Conservation (phyloP, 2,797 vertebrate species). For the Hapalemur alaotrensis region DNA sequence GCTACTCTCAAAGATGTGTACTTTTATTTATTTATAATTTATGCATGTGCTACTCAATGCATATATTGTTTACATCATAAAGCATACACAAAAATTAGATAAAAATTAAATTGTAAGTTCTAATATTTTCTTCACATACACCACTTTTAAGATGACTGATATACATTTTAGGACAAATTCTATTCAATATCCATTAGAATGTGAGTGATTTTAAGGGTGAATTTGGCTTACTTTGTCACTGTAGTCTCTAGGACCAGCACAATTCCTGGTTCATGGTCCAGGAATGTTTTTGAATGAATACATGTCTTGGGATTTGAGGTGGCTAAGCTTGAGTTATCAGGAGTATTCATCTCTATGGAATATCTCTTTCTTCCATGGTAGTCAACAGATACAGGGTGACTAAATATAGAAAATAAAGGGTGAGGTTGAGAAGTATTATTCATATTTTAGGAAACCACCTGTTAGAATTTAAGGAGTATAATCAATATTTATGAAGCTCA, state of each 20-base stretch:
- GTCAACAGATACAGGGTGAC: background rate
- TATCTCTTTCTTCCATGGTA: background rate
- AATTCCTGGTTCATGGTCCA: background rate
- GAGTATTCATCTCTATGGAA: background rate
- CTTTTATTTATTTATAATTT: slow-evolving; percentile 13
- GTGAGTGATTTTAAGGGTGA: background rate
- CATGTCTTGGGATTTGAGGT: background rate
- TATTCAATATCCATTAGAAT: background rate
- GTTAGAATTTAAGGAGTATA: slow-evolving; percentile 33
- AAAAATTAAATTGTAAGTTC: background rate
- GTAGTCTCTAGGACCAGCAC: background rate
- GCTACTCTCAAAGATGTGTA: background rate
- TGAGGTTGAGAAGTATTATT: background rate
- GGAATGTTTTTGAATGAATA: background rate
- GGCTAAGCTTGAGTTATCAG: background rate
- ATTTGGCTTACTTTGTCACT: background rate
- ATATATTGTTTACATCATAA: background rate
- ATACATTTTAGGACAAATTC: slow-evolving; percentile 14
- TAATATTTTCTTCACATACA: background rate
- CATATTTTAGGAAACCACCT: slow-evolving; percentile 17
- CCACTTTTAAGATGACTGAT: background rate
- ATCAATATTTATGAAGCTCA: slow-evolving; percentile 79
- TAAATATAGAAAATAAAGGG: background rate
- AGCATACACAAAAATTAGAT: background rate
- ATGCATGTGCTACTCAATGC: background rate